These are phyloP conservation scores for Petromus typicus DNA, from an alignment of 2,113 vertebrate genomes.

Conservation along the genomic window DNA sequence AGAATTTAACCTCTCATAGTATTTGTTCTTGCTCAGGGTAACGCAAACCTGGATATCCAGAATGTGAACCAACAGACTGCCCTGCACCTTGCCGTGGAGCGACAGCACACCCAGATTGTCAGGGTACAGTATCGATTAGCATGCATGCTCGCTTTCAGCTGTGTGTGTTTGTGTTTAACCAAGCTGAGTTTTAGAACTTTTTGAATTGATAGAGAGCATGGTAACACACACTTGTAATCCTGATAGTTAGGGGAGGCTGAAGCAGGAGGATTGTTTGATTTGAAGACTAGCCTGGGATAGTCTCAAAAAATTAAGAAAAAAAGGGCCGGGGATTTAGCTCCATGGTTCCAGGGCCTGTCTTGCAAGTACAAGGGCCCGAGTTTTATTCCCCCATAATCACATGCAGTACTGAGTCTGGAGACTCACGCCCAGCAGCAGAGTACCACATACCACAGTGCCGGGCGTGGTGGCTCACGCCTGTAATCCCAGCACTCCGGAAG, in stretches of 20 bases:
- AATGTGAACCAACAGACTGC: constrained; percentile 99
- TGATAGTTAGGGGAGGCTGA: background rate
- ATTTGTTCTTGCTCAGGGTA: constrained; percentile 90
- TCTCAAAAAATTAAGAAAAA: no score
- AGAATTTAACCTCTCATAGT: constrained; percentile 11
- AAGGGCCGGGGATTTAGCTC: no score
- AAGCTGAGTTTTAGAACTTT: background rate
- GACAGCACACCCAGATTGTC: constrained; percentile 99
- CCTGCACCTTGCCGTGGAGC: constrained; percentile 97
- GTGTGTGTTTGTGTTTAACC: background rate
- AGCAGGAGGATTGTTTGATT: background rate
- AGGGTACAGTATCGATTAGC: constrained; percentile 89
- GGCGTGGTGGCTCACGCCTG: no score
- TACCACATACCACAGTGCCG: no score
- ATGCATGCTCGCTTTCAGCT: background rate
- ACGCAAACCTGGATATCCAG: constrained; percentile 98
- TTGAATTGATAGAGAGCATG: background rate
- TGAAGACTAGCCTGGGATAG: background rate
- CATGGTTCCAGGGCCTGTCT: no score
- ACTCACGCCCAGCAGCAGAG: no score
- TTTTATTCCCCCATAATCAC: no score
- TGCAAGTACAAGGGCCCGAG: no score
- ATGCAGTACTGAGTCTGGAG: no score
- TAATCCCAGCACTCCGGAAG: no score
- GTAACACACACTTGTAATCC: background rate